Conservation (phyloP, 23 tunicate genomes). For the Ascidia mentula region DNA sequence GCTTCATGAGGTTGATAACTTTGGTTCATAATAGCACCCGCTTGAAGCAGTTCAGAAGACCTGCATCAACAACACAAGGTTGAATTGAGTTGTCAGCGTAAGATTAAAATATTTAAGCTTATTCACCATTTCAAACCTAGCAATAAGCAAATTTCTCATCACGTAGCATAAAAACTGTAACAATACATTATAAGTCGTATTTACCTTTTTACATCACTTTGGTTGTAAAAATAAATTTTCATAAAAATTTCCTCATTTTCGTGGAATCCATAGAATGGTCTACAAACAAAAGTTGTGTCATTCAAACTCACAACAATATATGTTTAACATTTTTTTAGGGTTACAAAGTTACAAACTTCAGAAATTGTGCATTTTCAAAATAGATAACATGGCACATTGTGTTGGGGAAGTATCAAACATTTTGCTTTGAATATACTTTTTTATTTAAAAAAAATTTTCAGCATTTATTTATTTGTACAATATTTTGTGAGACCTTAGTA, state of each 20-base stretch:
- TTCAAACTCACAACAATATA: no score
- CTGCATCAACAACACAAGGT: conserved; percentile 4
- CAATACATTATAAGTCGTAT: not conserved
- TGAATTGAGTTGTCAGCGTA: not conserved
- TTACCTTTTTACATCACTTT: conserved; percentile 74
- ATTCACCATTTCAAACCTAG: not conserved
- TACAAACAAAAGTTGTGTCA: conserved; percentile 21
- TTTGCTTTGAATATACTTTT: no score
- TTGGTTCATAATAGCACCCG: conserved; percentile 67
- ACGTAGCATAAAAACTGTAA: not conserved
- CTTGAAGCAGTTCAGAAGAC: conserved; percentile 70
- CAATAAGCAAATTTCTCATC: not conserved
- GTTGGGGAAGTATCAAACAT: no score
- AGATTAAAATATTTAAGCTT: not conserved
- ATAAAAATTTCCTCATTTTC: conserved; percentile 61
- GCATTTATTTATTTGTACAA: no score
- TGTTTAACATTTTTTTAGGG: no score
- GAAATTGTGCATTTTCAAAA: no score
- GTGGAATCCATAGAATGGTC: conserved; percentile 85
- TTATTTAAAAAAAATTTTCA: no score
- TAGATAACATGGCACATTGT: no score
- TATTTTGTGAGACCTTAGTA: no score
- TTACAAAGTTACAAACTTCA: no score
- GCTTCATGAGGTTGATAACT: conserved; percentile 85
- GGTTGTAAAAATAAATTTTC: conserved; percentile 76